Conservation (phyloP, 2,113 vertebrate genomes). For the Rana temporaria region DNA sequence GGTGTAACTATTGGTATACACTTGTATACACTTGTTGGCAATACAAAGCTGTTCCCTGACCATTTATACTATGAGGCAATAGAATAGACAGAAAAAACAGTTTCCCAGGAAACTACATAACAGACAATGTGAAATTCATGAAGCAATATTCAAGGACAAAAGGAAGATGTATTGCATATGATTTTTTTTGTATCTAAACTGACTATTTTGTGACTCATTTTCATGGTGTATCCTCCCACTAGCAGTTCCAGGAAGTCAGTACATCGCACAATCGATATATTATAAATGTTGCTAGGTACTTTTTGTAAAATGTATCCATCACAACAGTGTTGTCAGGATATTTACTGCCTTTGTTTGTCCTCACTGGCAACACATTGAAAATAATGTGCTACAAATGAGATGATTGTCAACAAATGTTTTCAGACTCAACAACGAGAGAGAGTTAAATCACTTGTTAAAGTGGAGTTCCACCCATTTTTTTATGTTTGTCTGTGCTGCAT, state of each 20-base stretch:
- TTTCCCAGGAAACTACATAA: slow-evolving; percentile 9
- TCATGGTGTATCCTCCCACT: not conserved
- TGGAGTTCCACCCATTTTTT: too few species aligned
- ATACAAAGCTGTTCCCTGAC: not conserved
- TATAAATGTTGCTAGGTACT: too few species aligned
- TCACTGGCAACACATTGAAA: too few species aligned
- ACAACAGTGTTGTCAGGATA: too few species aligned
- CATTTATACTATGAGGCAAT: not conserved
- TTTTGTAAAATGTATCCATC: too few species aligned
- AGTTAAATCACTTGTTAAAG: too few species aligned
- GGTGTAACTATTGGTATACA: not conserved
- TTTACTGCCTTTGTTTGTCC: too few species aligned
- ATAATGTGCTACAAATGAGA: too few species aligned
- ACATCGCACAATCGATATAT: too few species aligned
- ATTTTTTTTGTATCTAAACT: slow-evolving; percentile 22
- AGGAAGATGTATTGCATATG: not conserved
- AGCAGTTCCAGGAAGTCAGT: not conserved
- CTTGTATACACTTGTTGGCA: not conserved
- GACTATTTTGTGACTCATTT: not conserved
- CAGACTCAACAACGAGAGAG: too few species aligned
- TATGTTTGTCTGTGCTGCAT: too few species aligned
- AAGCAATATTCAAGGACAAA: slow-evolving; percentile 24
- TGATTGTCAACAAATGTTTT: too few species aligned
- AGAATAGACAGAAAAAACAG: not conserved
- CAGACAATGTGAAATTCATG: slow-evolving; percentile 25